Percentiles rank a stretch among this genome's conserved stretches.
Conservation (phyloP, 2,888 invertebrate genomes). For the Pristionchus arcanus region DNA sequence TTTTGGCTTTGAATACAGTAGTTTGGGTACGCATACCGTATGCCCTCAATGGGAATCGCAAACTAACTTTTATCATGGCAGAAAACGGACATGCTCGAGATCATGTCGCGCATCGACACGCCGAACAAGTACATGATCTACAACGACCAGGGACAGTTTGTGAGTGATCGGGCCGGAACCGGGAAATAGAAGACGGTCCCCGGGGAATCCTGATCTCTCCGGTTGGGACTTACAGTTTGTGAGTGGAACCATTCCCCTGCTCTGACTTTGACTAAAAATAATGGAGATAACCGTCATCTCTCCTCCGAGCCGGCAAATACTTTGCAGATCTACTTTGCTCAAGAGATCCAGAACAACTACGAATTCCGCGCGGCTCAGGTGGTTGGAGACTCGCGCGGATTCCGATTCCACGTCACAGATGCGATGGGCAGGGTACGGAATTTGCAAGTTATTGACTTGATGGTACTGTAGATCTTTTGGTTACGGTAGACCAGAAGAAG, state of each 20-base stretch:
- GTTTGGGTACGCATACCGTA: too few relatives aligned
- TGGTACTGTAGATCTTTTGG: neutral
- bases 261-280: too few relatives aligned
- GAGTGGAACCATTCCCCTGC: too few relatives aligned
- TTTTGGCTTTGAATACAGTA: too few relatives aligned
- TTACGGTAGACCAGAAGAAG: too few relatives aligned
- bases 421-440: constrained; percentile 19
- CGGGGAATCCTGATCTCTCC: neutral
- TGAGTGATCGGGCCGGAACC: neutral
- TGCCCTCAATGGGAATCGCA: too few relatives aligned
- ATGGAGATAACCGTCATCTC: neutral
- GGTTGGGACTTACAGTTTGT: too few relatives aligned
- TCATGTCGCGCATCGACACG: neutral
- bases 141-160: constrained; percentile 34
- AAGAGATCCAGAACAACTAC: neutral
- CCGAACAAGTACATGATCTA: constrained; percentile 25
- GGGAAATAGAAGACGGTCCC: neutral
- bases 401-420: constrained; percentile 26
- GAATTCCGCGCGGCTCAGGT: neutral
- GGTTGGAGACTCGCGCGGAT: constrained; percentile 18
- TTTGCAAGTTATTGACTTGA: neutral
- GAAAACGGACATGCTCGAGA: constrained; percentile 25
- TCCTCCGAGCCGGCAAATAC: neutral
- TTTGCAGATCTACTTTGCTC: constrained; percentile 39
- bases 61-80: neutral